phyloP scores from a whole-genome alignment of 1,140 invertebrate species.

The Drosophila willistoni region DNA sequence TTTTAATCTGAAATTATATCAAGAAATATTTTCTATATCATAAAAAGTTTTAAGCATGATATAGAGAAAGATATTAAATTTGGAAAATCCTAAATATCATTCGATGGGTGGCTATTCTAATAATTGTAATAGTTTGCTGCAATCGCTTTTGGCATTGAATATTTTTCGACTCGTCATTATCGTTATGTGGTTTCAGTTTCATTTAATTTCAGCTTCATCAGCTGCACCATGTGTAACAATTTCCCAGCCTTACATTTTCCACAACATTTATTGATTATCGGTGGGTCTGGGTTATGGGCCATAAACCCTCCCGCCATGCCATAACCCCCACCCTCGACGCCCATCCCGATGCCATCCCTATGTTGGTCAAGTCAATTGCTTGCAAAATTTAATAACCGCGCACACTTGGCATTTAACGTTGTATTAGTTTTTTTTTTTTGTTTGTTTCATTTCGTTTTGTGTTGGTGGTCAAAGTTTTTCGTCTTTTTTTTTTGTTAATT shows the following conservation, averaged over 20 bases:
- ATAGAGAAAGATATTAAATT: no score
- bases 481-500: slow-evolving; percentile 41
- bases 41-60: no score
- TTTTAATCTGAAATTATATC: no score
- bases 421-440: slow-evolving; percentile 45
- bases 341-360: background rate
- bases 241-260: slow-evolving; percentile 68
- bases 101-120: no score
- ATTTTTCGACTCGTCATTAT: background rate
- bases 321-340: background rate
- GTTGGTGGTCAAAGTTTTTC: slow-evolving; percentile 41
- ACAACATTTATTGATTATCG: slow-evolving; percentile 78
- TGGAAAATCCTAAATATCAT: no score
- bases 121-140: background rate
- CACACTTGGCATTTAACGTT: slow-evolving; percentile 49
- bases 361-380: slow-evolving; percentile 68
- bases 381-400: slow-evolving; percentile 69
- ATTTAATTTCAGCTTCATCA: slow-evolving; percentile 58
- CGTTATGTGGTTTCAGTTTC: slow-evolving; percentile 36
- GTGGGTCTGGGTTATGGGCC: slow-evolving; percentile 22
- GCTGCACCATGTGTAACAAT: slow-evolving; percentile 66
- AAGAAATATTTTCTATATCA: no score
- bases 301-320: slow-evolving; percentile 15
- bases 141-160: slow-evolving; percentile 1
- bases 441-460: slow-evolving; percentile 44